Evolutionary conservation across 2,888 invertebrate species (phyloP).

Genomic region (Microctonus hyperodae): DNA sequence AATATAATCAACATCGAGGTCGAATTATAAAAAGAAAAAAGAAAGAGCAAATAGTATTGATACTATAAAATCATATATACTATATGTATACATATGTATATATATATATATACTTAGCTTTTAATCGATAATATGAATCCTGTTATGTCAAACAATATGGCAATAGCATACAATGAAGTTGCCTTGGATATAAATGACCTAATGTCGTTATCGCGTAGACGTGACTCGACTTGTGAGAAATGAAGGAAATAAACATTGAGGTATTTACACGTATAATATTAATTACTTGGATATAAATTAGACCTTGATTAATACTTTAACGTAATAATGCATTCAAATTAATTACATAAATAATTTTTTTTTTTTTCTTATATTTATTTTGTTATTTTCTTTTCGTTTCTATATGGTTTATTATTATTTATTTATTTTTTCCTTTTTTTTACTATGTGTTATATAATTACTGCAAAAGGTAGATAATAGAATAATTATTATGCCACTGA

Average conservation of each 20-base stretch:
- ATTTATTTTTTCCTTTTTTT: background rate
- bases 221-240: slow-evolving; percentile 2
- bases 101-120: too few species aligned
- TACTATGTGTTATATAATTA: background rate
- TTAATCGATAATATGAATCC: slow-evolving; percentile 15
- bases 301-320: background rate
- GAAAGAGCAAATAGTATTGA: background rate
- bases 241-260: background rate
- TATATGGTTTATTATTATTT: background rate
- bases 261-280: background rate
- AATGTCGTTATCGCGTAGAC: slow-evolving; percentile 4
- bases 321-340: background rate
- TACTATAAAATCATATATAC: slow-evolving; percentile 7
- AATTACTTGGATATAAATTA: background rate
- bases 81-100: too few species aligned
- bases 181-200: slow-evolving; percentile 6
- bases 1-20: slow-evolving; percentile 2
- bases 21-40: background rate
- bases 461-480: background rate
- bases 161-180: background rate
- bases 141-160: slow-evolving; percentile 41
- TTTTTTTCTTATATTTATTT: background rate
- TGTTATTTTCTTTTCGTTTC: too few species aligned
- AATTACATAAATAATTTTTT: background rate
- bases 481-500: background rate